Conservation (phyloP, 2,113 vertebrate species). For the human region GRCh38 chrX:105019001-105019500, state of each 20-base stretch:
- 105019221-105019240: background rate
- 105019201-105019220: constrained; percentile 26
- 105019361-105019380: constrained; percentile 61
- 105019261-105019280: constrained; percentile 39
- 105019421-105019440: constrained; percentile 77
- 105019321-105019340: constrained; percentile 38
- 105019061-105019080: constrained; percentile 10
- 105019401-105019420: constrained; percentile 75
- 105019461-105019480: constrained; percentile 76
- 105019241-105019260: background rate
- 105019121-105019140: constrained; percentile 51
- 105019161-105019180: constrained; percentile 37
- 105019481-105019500: constrained; percentile 82
- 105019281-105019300: constrained; percentile 4
- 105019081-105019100: constrained; percentile 64
- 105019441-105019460: constrained; percentile 82
- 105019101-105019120: constrained; percentile 50
- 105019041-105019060: constrained; percentile 44
- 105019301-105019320: constrained; percentile 7
- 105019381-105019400: constrained; percentile 69
- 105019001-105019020: constrained; percentile 24
- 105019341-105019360: constrained; percentile 54
- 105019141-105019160: background rate
- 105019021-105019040: constrained; percentile 38
- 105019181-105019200: background rate